These are phyloP conservation scores for Rhopalosiphum padi DNA, from an alignment of 1,140 invertebrate genomes.

Conservation along the genomic window DNA sequence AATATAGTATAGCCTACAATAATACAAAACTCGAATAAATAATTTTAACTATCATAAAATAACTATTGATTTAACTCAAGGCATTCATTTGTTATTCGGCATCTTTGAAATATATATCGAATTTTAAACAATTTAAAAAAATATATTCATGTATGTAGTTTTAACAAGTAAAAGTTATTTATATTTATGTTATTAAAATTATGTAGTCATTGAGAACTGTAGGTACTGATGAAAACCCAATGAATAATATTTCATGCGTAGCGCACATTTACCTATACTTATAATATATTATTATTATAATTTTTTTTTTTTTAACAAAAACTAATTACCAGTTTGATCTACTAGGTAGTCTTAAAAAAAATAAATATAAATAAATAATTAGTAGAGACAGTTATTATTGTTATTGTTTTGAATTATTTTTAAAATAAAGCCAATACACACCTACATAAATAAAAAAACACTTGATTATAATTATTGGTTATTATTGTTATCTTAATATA, in stretches of 20 bases:
- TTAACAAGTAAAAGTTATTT: too few relatives aligned
- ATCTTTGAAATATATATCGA: background rate
- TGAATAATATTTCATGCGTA: background rate
- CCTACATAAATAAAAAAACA: background rate
- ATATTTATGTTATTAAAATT: background rate
- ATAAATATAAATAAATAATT: background rate
- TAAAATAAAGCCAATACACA: background rate
- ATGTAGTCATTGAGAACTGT: background rate
- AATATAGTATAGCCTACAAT: background rate
- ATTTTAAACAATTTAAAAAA: background rate
- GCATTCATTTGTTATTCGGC: background rate
- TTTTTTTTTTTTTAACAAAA: too few relatives aligned
- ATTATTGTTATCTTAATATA: constrained; percentile 8
- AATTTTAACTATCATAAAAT: background rate
- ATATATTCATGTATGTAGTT: background rate
- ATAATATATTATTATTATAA: background rate
- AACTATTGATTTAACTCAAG: background rate
- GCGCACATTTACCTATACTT: background rate
- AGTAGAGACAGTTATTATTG: background rate
- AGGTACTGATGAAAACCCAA: background rate
- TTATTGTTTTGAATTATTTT: background rate
- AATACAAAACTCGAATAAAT: background rate
- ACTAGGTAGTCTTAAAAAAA: background rate
- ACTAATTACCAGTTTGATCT: background rate
- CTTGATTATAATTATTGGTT: background rate